Evolutionary conservation across 1,140 invertebrate genomes (phyloP).

Genomic region (Brachionus sp.): DNA sequence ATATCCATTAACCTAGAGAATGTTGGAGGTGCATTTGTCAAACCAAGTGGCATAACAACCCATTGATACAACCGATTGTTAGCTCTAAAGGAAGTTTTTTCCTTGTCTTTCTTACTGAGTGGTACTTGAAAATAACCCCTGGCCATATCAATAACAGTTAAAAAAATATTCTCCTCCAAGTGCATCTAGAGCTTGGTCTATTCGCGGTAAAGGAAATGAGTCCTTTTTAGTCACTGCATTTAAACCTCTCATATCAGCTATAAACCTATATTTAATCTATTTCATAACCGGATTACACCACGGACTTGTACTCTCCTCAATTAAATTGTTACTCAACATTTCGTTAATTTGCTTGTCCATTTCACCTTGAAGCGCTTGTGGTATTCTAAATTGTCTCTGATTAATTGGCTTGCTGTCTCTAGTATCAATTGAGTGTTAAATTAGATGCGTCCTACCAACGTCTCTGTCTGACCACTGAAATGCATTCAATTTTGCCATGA

Average conservation of each 20-base stretch:
- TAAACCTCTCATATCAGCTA: neutral
- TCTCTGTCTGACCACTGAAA: neutral
- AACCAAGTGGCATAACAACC: conserved; percentile 57
- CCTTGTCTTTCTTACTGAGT: neutral
- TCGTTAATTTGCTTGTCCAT: neutral
- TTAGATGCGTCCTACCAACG: neutral
- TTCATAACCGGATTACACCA: conserved; percentile 8
- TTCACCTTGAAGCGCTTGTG: neutral
- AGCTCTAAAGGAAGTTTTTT: neutral
- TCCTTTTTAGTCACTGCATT: neutral
- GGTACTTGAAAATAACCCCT: conserved; percentile 17
- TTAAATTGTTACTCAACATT: neutral
- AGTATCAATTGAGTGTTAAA: conserved; percentile 5
- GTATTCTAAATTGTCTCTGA: neutral
- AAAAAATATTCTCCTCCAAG: neutral
- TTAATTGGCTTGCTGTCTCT: neutral
- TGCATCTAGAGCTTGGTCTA: neutral
- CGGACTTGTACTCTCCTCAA: neutral
- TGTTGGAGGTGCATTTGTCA: conserved; percentile 55
- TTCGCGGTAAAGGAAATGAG: neutral
- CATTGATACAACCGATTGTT: conserved; percentile 48
- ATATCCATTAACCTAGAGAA: conserved; percentile 54
- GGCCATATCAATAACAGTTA: neutral
- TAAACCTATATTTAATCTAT: neutral
- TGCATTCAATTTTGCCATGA: neutral